phyloP scores from a whole-genome alignment of 1,140 invertebrate genomes.

The Drosophila bocki region DNA sequence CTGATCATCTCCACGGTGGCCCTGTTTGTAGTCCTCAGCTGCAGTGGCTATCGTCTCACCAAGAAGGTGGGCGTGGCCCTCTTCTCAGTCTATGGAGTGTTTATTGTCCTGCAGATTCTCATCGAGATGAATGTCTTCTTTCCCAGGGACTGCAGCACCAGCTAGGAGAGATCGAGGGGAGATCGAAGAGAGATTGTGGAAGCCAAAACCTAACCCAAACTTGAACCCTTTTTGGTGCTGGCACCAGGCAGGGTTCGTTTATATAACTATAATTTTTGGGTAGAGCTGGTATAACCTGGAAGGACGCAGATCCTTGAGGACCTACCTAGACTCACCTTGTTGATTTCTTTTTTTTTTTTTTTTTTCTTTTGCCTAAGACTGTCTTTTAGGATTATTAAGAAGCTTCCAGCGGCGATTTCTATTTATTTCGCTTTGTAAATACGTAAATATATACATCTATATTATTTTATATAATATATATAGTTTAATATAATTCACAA shows the following conservation, averaged over 20 bases:
- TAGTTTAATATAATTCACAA: slow-evolving; percentile 40
- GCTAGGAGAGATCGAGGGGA: slow-evolving; percentile 16
- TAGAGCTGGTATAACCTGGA: background rate
- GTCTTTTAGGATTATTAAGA: slow-evolving; percentile 51
- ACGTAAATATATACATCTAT: slow-evolving; percentile 20
- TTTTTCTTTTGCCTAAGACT: slow-evolving; percentile 56
- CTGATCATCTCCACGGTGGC: slow-evolving; percentile 87
- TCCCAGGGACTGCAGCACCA: slow-evolving; percentile 62
- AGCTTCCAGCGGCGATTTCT: slow-evolving; percentile 12
- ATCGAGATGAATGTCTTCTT: slow-evolving; percentile 85
- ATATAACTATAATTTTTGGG: background rate
- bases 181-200: background rate
- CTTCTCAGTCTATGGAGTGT: slow-evolving; percentile 87
- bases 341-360: slow-evolving; percentile 13
- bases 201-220: background rate
- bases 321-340: background rate
- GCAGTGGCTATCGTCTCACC: slow-evolving; percentile 87
- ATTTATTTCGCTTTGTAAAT: slow-evolving; percentile 50
- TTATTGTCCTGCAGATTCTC: slow-evolving; percentile 85
- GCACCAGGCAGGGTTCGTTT: slow-evolving; percentile 22
- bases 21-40: slow-evolving; percentile 87
- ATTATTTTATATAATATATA: slow-evolving; percentile 23
- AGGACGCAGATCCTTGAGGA: background rate
- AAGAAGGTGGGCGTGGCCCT: slow-evolving; percentile 87
- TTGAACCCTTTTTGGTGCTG: slow-evolving; percentile 25